Percentiles rank a stretch among this genome's conserved stretches.
phyloP scores from a whole-genome alignment of 2,797 vertebrate genomes.

The Sternotherus odoratus region DNA sequence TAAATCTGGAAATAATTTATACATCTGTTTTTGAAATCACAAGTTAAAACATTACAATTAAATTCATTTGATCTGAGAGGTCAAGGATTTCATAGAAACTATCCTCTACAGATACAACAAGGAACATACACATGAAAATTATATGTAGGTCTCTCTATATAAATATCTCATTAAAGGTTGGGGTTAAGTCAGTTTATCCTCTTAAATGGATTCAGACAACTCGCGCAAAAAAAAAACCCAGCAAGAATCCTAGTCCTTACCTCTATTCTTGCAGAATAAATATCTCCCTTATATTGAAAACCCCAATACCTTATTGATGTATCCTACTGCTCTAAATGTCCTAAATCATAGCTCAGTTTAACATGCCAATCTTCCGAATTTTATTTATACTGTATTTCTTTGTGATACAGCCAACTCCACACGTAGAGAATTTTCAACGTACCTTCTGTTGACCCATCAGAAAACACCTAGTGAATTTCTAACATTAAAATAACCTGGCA shows the following conservation, averaged over 20 bases:
- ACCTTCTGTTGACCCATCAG: background rate
- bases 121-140: background rate
- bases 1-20: background rate
- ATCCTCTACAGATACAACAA: constrained; percentile 35
- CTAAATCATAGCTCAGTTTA: background rate
- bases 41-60: constrained; percentile 26
- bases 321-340: background rate
- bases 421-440: constrained; percentile 24
- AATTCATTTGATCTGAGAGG: background rate
- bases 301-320: background rate
- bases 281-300: background rate
- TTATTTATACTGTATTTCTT: background rate
- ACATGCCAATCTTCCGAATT: constrained; percentile 1
- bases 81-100: constrained; percentile 42
- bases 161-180: constrained; percentile 31
- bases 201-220: background rate
- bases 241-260: background rate
- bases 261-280: constrained; percentile 17
- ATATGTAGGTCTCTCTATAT: constrained; percentile 13
- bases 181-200: background rate
- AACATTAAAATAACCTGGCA: background rate
- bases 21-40: constrained; percentile 38
- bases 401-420: background rate
- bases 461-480: background rate
- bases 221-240: constrained; percentile 31